Conservation (phyloP, 1,140 invertebrate species). For the Microplitis demolitor region DNA sequence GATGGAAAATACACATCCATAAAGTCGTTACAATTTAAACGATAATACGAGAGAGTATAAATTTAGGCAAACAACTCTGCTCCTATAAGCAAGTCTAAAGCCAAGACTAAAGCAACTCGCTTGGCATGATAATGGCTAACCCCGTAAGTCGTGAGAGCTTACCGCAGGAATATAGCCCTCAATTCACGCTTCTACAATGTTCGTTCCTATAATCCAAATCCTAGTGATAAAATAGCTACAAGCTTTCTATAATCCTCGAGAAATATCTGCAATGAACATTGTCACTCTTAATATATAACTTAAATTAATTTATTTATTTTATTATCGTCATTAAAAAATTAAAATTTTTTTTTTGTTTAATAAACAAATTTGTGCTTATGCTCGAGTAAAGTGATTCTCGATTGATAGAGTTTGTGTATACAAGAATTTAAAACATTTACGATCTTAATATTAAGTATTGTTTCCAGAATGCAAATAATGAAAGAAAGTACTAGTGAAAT, state of each 20-base stretch:
- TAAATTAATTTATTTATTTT: no score
- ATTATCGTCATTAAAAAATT: no score
- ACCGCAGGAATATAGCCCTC: constrained; percentile 6
- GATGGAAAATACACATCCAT: neutral
- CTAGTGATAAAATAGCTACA: constrained; percentile 14
- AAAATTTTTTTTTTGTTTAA: no score
- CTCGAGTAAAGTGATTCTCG: no score
- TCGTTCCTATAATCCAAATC: constrained; percentile 18
- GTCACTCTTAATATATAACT: neutral
- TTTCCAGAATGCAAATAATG: no score
- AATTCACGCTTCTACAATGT: constrained; percentile 16
- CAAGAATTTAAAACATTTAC: no score
- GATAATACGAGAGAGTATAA: constrained; percentile 8
- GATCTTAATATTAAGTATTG: no score
- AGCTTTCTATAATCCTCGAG: constrained; percentile 1
- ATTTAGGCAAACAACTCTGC: neutral
- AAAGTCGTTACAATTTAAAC: constrained; percentile 16
- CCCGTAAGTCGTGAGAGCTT: constrained; percentile 17
- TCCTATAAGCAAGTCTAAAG: neutral
- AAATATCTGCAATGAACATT: neutral
- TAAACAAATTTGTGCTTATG: no score
- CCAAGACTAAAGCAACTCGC: constrained; percentile 15
- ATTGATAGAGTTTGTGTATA: no score
- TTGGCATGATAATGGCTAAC: constrained; percentile 17
- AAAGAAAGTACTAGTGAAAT: no score